Evolutionary conservation across 2,797 vertebrate species (phyloP).

Genomic region (Takifugu rubripes): DNA sequence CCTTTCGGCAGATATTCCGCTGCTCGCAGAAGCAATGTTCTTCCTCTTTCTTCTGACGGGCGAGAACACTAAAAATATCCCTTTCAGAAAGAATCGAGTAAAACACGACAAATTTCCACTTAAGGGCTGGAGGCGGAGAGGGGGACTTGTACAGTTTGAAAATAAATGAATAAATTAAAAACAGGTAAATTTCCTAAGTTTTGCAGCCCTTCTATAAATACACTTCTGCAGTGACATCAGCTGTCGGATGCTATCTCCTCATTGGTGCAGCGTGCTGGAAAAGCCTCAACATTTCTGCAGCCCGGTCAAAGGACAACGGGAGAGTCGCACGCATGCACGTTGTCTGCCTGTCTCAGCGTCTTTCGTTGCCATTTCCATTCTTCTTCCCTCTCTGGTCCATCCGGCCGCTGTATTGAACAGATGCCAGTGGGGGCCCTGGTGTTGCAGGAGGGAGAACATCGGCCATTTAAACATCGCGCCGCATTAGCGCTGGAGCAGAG

Average conservation of each 20-base stretch:
- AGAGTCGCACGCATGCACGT: not conserved
- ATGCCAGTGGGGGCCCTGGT: not conserved
- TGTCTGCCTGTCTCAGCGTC: not conserved
- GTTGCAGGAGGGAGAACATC: not conserved
- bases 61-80: conserved; percentile 37
- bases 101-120: conserved; percentile 8
- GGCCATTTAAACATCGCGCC: not conserved
- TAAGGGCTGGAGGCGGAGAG: not conserved
- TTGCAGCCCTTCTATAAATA: too few relatives aligned
- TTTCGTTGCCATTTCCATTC: not conserved
- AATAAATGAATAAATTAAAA: too few relatives aligned
- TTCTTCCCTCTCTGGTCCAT: not conserved
- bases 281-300: conserved; percentile 16
- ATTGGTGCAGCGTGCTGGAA: conserved; percentile 39
- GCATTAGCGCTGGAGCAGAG: not conserved
- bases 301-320: conserved; percentile 28
- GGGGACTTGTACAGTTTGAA: too few relatives aligned
- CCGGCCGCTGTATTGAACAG: not conserved
- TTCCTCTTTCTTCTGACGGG: conserved; percentile 16
- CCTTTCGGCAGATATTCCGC: conserved; percentile 12
- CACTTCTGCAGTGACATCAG: too few relatives aligned
- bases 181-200: too few relatives aligned
- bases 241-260: conserved; percentile 31
- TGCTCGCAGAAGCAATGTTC: conserved; percentile 1
- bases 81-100: conserved; percentile 22